Base-by-base conservation (phyloP, 2,797 vertebrate genomes). In the Lepilemur ruficaudatus region DNA sequence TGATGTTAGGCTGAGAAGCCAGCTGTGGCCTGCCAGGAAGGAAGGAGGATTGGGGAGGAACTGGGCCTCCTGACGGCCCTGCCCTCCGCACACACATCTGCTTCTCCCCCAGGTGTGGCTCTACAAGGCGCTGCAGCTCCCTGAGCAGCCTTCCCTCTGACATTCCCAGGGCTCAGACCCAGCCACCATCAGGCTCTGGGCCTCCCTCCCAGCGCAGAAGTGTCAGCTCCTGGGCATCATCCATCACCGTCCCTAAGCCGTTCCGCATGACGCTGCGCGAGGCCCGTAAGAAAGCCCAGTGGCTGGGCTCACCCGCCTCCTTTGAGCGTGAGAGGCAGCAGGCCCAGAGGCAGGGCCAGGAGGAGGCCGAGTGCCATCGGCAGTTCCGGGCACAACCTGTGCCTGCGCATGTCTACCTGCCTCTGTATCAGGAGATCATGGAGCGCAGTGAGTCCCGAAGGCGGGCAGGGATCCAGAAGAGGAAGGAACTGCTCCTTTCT, bases 361-460 rank as follows among this genome's bases (percentile, higher is more conserved):
- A 99, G 1, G 98, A 99, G 96, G 99, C 98, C 0, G 99, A 99
- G 98, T 99, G 99, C 98, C 98, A 98, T 97, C 99, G 99, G 98
- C 99, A 99, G 97, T 99, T 99, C 98, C 98, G 98, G 46, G 99
- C 99, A 32, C 98, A 98, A 35, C 99, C 99, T 2, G 99, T 99
- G 59, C 99, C 99, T 0, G 98, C 98, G 8, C 99, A 99, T 0
- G 98, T 99, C 93, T 98, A 96, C 95, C 98, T 99, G 89, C 98
- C 99, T 23, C 98, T 99, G 93, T 99, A 99, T 97, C 97, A 98
- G 70, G 98, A 99, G 96, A 98, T 99, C 95, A 97, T 99, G 98
- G 98, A 98, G 91, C 98, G 98, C 94, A 99, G 98, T 25, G 99
- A 99, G 96, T 98, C 98, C 70, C 98, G 98, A 97, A 99, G 99